Evolutionary conservation across 2,113 vertebrate genomes (phyloP).

Genomic region (Tor tambroides): DNA sequence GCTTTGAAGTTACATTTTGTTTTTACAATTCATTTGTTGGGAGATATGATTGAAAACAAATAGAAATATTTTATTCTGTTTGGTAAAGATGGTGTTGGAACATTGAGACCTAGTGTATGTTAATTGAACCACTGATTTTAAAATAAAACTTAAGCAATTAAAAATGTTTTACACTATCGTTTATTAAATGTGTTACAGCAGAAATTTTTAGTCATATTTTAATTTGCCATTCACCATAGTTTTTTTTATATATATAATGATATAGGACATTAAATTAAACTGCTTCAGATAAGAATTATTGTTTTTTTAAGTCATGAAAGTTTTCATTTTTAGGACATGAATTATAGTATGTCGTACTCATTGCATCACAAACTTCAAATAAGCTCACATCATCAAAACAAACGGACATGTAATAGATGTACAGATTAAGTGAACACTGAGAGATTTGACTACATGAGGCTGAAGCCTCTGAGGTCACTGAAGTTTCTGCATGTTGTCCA

Average conservation of each 20-base stretch:
- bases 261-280: not conserved
- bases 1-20: not conserved
- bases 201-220: not conserved
- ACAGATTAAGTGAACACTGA: not conserved
- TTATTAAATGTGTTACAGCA: not conserved
- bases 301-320: too few species aligned
- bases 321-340: not conserved
- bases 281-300: not conserved
- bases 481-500: slow-evolving; percentile 86
- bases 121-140: not conserved
- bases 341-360: not conserved
- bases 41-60: not conserved
- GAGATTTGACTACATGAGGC: slow-evolving; percentile 22
- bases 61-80: not conserved
- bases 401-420: not conserved
- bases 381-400: not conserved
- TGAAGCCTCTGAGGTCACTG: slow-evolving; percentile 53
- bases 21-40: not conserved
- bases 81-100: not conserved
- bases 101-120: not conserved
- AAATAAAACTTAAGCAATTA: not conserved
- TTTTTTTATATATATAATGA: not conserved
- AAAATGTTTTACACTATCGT: not conserved
- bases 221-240: too few species aligned
- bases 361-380: not conserved